These are phyloP conservation scores for Drosophila lini DNA, from an alignment of 1,140 invertebrate species.

Conservation along the genomic window DNA sequence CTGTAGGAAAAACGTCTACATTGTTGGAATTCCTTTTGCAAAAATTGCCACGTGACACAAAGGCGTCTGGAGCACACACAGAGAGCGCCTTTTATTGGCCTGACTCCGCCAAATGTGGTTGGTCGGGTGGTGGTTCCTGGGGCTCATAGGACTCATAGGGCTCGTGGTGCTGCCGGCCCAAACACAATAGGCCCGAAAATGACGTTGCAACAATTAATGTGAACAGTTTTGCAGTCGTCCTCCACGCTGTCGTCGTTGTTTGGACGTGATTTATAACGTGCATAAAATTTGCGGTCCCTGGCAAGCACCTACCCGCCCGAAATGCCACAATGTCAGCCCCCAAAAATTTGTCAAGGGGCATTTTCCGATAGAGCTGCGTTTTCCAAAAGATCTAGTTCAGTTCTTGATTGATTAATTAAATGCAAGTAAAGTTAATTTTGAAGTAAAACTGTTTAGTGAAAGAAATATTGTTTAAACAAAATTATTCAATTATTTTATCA, in stretches of 20 bases:
- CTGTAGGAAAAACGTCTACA: conserved; percentile 76
- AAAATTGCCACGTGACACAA: conserved; percentile 80
- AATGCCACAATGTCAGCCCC: conserved; percentile 41
- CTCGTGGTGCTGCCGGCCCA: conserved; percentile 19
- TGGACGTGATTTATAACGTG: conserved; percentile 76
- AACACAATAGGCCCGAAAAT: conserved; percentile 78
- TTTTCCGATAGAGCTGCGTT: conserved; percentile 10
- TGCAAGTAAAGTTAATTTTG: background rate
- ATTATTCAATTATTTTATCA: background rate
- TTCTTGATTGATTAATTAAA: conserved; percentile 25
- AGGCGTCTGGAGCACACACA: conserved; percentile 77
- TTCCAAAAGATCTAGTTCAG: conserved; percentile 26
- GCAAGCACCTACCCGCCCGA: conserved; percentile 53
- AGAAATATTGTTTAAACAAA: no score
- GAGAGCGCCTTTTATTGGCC: conserved; percentile 72
- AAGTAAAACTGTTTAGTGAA: no score
- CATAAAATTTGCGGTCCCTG: conserved; percentile 76
- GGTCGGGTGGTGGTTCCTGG: background rate
- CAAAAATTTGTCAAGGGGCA: conserved; percentile 40
- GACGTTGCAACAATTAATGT: conserved; percentile 82
- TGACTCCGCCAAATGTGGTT: conserved; percentile 28
- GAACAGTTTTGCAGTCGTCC: conserved; percentile 78
- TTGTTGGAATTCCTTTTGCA: conserved; percentile 79
- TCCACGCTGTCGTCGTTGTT: conserved; percentile 60
- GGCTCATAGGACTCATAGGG: conserved; percentile 10